Percentiles rank a stretch among this genome's conserved stretches.
Conservation (phyloP, 2,888 invertebrate species). For the Acleris holmiana region DNA sequence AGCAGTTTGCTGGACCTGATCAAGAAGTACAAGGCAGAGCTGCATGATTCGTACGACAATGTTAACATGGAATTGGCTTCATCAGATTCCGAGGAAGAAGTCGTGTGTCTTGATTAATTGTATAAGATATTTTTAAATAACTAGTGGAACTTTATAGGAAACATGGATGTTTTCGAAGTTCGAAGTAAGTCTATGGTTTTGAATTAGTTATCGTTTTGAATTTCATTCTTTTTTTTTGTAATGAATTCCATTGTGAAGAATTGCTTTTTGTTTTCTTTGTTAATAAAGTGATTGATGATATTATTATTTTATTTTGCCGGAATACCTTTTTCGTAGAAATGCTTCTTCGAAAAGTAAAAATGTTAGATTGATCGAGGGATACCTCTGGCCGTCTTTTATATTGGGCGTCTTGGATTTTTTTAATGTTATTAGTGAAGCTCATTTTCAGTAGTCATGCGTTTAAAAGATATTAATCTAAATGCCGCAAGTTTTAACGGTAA, state of each 20-base stretch:
- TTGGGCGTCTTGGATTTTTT: too few species aligned
- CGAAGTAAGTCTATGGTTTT: too few species aligned
- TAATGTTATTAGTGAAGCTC: too few species aligned
- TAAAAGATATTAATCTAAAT: too few species aligned
- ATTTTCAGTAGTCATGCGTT: too few species aligned
- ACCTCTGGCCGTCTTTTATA: too few species aligned
- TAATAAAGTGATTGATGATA: slow-evolving; percentile 14
- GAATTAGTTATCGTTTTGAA: slow-evolving; percentile 1
- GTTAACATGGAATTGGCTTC: slow-evolving; percentile 72
- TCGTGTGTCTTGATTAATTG: slow-evolving; percentile 44
- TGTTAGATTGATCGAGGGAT: too few species aligned
- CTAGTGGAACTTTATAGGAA: too few species aligned
- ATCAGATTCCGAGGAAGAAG: slow-evolving; percentile 57
- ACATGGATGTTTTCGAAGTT: too few species aligned
- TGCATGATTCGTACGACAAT: slow-evolving; percentile 64
- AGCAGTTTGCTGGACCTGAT: slow-evolving; percentile 53
- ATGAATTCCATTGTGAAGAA: slow-evolving; percentile 27
- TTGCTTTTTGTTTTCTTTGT: slow-evolving; percentile 11
- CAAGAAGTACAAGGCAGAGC: slow-evolving; percentile 57
- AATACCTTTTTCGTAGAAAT: not conserved
- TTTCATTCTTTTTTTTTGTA: not conserved
- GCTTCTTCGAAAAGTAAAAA: not conserved
- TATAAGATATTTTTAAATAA: not conserved
- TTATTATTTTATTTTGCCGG: not conserved
- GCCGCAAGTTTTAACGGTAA: not conserved